Base-by-base conservation (phyloP, 1,140 invertebrate genomes). In the Bombus consobrinus region DNA sequence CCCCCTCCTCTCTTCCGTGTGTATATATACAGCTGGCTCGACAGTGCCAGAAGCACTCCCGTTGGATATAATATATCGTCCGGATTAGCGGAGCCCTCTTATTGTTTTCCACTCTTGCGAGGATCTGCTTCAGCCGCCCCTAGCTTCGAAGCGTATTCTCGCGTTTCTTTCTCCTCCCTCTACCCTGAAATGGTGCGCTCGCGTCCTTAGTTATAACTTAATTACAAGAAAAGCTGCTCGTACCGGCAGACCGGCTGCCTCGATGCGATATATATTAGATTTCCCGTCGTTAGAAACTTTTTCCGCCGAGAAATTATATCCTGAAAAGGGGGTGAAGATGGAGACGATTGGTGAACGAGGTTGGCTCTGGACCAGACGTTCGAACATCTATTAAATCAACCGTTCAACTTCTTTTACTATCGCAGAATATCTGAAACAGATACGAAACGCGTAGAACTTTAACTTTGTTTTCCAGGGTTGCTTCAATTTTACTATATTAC, bases 31-130 rank as follows among this genome's bases (percentile, higher is more conserved):
- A 73, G 59, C 81, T 83, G 72, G 69, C 88, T 79, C 66, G 74
- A 80, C 66, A 34, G 89, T 93, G 94, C 93, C 94, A 95, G 91
- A 92, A 94, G 90, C 94, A 94, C 91, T 94, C 93, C 92, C 91
- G 92, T 93, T 92, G 89, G 91, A 91, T 94, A 94, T 94, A 95
- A 95, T 94, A 93, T 94, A 95, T 95, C 92, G 94, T 92, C 81
- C 85, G 93, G 93, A 95, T 95, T 94, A 95, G 88, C 91, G 87
- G 86, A 89, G 91, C 88, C 90, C 92, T 92, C 94, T 95, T 95
- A 95, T 95, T 95, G 94, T 95, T 95, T 95, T 95, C 93, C 92
- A 93, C 93, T 94, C 92, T 90, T 86, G 91, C 91, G 89, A 92
- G 39, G 79, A 90, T 85, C 81, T 69, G 83, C 81, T 39, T 62